Base-by-base conservation (phyloP, 2,113 vertebrate species). In the Mesitornis unicolor region DNA sequence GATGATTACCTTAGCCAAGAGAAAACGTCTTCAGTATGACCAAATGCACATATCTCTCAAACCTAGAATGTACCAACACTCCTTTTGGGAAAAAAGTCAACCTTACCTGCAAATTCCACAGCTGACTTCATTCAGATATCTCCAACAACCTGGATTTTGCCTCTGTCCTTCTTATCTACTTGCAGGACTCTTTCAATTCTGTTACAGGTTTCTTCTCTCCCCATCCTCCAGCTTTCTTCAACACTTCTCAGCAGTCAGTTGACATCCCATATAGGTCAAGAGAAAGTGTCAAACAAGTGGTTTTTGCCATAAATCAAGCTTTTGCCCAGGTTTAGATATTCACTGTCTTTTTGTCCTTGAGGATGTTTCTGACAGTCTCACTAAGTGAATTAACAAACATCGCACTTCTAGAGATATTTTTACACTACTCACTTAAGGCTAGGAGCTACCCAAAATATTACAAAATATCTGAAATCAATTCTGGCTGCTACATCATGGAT, bases 401-500 rank as follows among this genome's bases (percentile, higher is more conserved):
- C 24, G 76, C 3, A 0, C 10, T 79, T 76, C 19, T 2, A 42
- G n/a, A 73, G 15, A 20, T n/a, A 29, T 33, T 78, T 83, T 90
- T 79, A 33, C 57, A 90, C 17, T 53, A 42, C 31, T 10, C 7
- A n/a, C 0, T 1, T 42, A 87, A 56, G 35, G 69, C 14, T 35
- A 63, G 42, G 54, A 86, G 70, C 5, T 65, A 56, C 10, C 2
- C 14, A 67, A 88, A 81, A 6, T 64, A 57, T 33, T 25, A 63
- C 20, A 56, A 51, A 85, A 22, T 28, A 59, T 50, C 16, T 88
- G 35, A 68, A 90, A 68, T 43, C 15, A 25, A 74, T 71, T 16
- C 51, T 22, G 11, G 36, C 60, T 64, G 31, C 24, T 61, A 63
- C 20, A 11, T 67, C 0, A 0, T 19, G 13, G 29, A 22, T 48